Conservation (phyloP, 2,113 vertebrate species). For the Glaucomys volans region DNA sequence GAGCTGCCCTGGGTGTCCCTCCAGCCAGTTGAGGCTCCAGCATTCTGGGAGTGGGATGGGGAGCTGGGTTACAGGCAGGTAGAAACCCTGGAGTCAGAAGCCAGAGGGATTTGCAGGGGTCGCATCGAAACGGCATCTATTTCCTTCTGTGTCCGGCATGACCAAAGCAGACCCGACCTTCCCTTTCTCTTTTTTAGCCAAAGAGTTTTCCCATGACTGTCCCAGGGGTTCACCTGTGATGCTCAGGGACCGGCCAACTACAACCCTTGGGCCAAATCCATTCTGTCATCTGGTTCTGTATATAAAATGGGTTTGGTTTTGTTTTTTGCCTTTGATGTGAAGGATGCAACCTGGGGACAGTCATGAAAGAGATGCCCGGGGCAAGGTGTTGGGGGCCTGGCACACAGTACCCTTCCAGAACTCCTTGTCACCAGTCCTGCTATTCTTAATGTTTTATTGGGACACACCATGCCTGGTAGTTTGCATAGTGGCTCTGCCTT, state of each 20-base stretch:
- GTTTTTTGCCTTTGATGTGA: not conserved
- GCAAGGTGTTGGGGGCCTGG: not conserved
- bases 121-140: not conserved
- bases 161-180: too few species aligned
- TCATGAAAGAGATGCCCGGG: not conserved
- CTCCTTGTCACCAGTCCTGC: not conserved
- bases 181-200: not conserved
- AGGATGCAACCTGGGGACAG: too few species aligned
- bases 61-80: not conserved
- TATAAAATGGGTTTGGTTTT: not conserved
- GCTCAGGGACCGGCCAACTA: not conserved
- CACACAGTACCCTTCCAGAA: not conserved
- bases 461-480: not conserved
- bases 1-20: fast-evolving
- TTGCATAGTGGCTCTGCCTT: not conserved
- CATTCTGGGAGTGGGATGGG: not conserved
- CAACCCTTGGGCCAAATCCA: fast-evolving
- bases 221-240: not conserved
- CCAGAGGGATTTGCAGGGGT: not conserved
- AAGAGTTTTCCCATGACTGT: not conserved
- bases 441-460: not conserved
- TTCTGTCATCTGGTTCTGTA: not conserved
- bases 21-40: not conserved
- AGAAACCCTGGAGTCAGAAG: not conserved
- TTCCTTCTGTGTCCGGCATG: not conserved